Evolutionary conservation across 2,888 invertebrate genomes (phyloP).

Genomic region (Gymnosoma rotundatum): DNA sequence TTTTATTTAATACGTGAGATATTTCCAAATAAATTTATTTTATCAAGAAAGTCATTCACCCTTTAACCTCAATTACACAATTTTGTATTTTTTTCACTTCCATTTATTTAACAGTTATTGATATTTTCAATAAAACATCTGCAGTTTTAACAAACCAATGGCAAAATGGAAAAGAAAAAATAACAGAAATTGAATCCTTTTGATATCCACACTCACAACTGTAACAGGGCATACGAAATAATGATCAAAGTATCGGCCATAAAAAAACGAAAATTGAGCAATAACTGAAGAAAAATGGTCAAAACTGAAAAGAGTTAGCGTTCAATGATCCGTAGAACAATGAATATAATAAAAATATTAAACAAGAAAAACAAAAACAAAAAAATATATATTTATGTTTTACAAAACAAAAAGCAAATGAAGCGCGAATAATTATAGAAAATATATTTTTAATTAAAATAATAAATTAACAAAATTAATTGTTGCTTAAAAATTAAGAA

Average conservation of each 20-base stretch:
- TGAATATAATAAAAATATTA: background rate
- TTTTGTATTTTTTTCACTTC: background rate
- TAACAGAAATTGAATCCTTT: conserved; percentile 32
- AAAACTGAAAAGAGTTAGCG: conserved; percentile 22
- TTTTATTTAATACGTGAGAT: background rate
- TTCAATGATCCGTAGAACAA: conserved; percentile 56
- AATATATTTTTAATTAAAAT: no score
- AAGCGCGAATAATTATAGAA: no score
- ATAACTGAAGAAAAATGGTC: conserved; percentile 3
- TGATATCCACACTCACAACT: conserved; percentile 9
- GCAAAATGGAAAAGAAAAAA: conserved; percentile 10
- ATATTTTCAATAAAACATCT: conserved; percentile 52
- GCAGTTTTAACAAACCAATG: conserved; percentile 28
- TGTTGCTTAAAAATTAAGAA: no score
- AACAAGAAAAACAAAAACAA: background rate
- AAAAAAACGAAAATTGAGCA: conserved; percentile 26
- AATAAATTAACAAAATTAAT: no score
- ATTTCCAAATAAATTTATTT: background rate
- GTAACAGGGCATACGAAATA: conserved; percentile 26
- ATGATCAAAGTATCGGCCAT: conserved; percentile 43
- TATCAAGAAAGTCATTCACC: conserved; percentile 48
- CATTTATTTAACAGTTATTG: conserved; percentile 43
- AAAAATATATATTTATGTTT: background rate
- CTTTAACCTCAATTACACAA: conserved; percentile 24
- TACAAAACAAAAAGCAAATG: background rate